Evolutionary conservation across 2,888 invertebrate genomes (phyloP), one percentile per base, ranked within the genome.

Genomic region (Nowickia ferox): DNA sequence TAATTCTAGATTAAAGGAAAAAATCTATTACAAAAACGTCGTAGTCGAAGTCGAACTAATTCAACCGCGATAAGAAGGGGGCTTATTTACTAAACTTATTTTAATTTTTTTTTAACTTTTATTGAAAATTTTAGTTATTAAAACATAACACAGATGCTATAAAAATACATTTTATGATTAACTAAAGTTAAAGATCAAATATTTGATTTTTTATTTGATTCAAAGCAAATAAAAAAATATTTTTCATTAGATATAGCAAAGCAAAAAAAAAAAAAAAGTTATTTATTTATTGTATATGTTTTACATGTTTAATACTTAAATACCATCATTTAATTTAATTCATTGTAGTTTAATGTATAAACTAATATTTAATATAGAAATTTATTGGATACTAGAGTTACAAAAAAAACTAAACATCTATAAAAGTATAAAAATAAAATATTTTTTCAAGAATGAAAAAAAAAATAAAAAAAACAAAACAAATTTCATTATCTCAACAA

Each of bases 361-460:
- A 46, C n/a, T 38, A 44, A 76, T 48, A 13, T 48, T 51, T 74
- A 63, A 65, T 44, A 61, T 79, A 74, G 42, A 69, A 38, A 63
- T 71, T 71, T 57, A 65, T 59, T 53, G 11, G 19, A 55, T 66
- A 66, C 38, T 66, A 42, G 48, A 76, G 46, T 63, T 42, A 53
- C 11, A 59, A 55, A 57, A 1, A 42, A 65, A 30, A 40, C 22
- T 19, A 38, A 19, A 57, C 51, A 57, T 77, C 6, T 74, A 48
- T 59, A 15, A 72, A 65, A 53, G 11, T 66, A 19, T 59, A 76
- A 75, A 71, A 80, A 85, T 68, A 40, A 69, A 82, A 61, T 83
- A 82, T 86, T 86, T 86, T 86, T 86, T 78, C 85, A 86, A 83
- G 57, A 82, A 83, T 71, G 30, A 69, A 78, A 78, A 22, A 19